Conservation (phyloP, 1,140 invertebrate species). For the Leptestheria dahalacensis region DNA sequence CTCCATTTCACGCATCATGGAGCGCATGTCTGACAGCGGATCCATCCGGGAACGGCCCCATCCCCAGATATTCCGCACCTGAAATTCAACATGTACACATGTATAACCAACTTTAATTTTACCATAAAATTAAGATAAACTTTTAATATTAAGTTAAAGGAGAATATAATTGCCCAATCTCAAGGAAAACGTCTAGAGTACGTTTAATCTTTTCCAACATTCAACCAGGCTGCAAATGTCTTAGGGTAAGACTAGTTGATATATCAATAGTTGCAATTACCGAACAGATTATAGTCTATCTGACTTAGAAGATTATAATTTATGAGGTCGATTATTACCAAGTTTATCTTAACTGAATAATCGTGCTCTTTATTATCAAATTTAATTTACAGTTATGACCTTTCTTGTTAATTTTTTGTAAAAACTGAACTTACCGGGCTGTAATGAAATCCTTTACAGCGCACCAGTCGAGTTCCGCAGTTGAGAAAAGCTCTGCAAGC, state of each 20-base stretch:
- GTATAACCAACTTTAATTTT: not conserved
- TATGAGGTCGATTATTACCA: too few relatives aligned
- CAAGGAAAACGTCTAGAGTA: too few relatives aligned
- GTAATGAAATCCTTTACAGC: not conserved
- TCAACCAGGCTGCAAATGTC: too few relatives aligned
- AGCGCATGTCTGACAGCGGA: conserved; percentile 15
- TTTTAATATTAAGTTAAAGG: not conserved
- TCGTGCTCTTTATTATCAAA: not conserved
- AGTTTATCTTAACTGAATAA: too few relatives aligned
- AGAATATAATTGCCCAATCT: too few relatives aligned
- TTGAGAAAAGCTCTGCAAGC: not conserved
- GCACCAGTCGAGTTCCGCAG: not conserved
- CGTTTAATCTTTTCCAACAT: too few relatives aligned
- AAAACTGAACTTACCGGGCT: not conserved
- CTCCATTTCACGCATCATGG: conserved; percentile 20
- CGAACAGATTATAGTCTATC: too few relatives aligned
- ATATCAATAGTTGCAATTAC: too few relatives aligned
- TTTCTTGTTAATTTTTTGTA: not conserved
- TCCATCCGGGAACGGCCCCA: conserved; percentile 8
- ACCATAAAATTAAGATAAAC: not conserved
- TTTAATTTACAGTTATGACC: not conserved
- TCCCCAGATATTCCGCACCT: not conserved
- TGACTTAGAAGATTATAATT: too few relatives aligned
- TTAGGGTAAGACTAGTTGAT: too few relatives aligned
- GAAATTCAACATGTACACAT: too few relatives aligned